Percentiles rank a stretch among this genome's conserved stretches.
Evolutionary conservation across 1,140 invertebrate genomes (phyloP).

Genomic region (Paramacrobiotus metropolitanus): DNA sequence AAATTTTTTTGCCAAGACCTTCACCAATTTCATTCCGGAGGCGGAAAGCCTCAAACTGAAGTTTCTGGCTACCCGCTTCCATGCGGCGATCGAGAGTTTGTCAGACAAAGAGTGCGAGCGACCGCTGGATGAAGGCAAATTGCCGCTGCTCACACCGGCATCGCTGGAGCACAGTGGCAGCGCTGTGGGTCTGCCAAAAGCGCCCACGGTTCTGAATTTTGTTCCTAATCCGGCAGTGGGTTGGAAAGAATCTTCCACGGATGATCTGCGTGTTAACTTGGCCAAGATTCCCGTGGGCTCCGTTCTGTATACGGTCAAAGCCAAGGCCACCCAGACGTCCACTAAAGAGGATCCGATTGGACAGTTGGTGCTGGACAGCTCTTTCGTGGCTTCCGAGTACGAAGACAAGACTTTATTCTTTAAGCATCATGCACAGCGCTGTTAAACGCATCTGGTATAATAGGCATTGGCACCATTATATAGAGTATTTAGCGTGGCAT

Average conservation of each 20-base stretch:
- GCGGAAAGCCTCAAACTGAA: not conserved
- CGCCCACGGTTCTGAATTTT: not conserved
- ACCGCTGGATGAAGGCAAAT: not conserved
- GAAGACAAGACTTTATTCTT: not conserved
- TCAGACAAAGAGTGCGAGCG: not conserved
- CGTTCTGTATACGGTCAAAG: not conserved
- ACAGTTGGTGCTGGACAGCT: not conserved
- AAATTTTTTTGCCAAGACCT: not conserved
- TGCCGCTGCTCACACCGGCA: not conserved
- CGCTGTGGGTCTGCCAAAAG: not conserved
- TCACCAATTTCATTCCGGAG: not conserved
- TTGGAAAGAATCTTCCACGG: not conserved
- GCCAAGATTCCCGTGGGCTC: not conserved
- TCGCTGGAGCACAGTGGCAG: not conserved
- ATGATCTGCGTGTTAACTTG: not conserved
- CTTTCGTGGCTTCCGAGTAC: not conserved
- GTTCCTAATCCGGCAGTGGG: not conserved
- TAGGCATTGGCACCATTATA: no score
- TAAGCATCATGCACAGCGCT: not conserved
- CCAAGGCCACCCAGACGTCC: not conserved
- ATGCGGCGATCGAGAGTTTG: not conserved
- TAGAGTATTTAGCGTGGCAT: no score
- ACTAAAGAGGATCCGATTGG: not conserved
- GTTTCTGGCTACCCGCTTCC: not conserved
- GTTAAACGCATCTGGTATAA: no score